These are phyloP conservation scores for Cotesia congregata DNA, from an alignment of 2,888 invertebrate species.

Conservation along the genomic window DNA sequence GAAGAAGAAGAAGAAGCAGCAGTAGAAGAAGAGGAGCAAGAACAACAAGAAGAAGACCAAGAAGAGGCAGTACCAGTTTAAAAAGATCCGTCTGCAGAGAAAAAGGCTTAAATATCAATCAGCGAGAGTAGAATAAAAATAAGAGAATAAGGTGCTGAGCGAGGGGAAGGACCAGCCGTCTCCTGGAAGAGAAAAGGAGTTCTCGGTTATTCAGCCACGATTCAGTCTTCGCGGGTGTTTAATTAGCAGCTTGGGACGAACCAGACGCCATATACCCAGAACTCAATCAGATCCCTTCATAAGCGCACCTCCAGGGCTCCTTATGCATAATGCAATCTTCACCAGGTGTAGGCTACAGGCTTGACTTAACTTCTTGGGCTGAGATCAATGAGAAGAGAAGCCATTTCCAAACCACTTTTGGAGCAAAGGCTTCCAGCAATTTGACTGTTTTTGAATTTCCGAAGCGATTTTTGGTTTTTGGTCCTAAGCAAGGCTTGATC, in stretches of 20 bases:
- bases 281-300: conserved; percentile 70
- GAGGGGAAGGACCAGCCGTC: conserved; percentile 18
- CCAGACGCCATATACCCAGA: conserved; percentile 69
- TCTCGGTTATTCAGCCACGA: conserved; percentile 43
- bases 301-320: conserved; percentile 55
- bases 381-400: conserved; percentile 6
- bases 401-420: neutral
- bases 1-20: conserved; percentile 9
- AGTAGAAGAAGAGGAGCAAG: neutral
- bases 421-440: too few relatives aligned
- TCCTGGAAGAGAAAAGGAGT: conserved; percentile 45
- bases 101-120: conserved; percentile 65
- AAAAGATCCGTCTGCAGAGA: conserved; percentile 18
- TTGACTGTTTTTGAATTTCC: too few relatives aligned
- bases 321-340: conserved; percentile 64
- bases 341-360: conserved; percentile 44
- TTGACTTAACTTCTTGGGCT: conserved; percentile 3
- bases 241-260: conserved; percentile 68
- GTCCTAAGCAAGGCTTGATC: neutral
- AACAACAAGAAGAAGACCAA: neutral
- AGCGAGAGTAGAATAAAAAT: conserved; percentile 49
- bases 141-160: conserved; percentile 42
- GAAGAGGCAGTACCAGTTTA: conserved; percentile 42
- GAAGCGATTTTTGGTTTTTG: too few relatives aligned
- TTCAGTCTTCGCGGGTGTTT: conserved; percentile 62